Evolutionary conservation across 2,888 invertebrate species (phyloP).

Genomic region (Phengaris alcon): DNA sequence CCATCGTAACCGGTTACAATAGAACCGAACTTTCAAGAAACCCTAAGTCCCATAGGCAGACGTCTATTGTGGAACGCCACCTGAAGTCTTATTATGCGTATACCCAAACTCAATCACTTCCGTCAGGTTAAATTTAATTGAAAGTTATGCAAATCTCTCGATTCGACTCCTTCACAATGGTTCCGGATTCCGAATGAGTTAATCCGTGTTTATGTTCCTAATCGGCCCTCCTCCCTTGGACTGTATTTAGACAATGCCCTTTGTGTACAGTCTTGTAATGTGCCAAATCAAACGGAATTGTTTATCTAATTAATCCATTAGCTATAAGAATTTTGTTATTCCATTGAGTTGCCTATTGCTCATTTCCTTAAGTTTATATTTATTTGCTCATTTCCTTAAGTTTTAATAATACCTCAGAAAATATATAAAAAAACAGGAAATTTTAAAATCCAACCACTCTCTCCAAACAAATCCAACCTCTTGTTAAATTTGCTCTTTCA

Average conservation of each 20-base stretch:
- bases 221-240: conserved; percentile 72
- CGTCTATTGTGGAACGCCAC: background rate
- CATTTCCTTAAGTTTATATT: no score
- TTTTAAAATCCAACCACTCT: no score
- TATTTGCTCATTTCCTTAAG: no score
- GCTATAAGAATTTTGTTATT: conserved; percentile 21
- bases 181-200: conserved; percentile 78
- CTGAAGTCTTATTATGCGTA: conserved; percentile 40
- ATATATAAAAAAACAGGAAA: background rate
- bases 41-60: background rate
- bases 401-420: no score
- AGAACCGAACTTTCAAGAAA: background rate
- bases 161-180: conserved; percentile 77
- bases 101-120: conserved; percentile 68
- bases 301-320: conserved; percentile 54
- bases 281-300: conserved; percentile 40
- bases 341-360: background rate
- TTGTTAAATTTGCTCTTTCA: background rate
- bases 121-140: conserved; percentile 76
- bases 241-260: conserved; percentile 75
- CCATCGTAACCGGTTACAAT: background rate
- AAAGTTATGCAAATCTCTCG: conserved; percentile 79
- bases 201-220: conserved; percentile 78
- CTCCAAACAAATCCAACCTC: no score
- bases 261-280: conserved; percentile 47